A percentile compares a stretch with the other conserved stretches of the same genome.
Conservation (phyloP, 2,797 vertebrate genomes). For the Synaphobranchus kaupii region DNA sequence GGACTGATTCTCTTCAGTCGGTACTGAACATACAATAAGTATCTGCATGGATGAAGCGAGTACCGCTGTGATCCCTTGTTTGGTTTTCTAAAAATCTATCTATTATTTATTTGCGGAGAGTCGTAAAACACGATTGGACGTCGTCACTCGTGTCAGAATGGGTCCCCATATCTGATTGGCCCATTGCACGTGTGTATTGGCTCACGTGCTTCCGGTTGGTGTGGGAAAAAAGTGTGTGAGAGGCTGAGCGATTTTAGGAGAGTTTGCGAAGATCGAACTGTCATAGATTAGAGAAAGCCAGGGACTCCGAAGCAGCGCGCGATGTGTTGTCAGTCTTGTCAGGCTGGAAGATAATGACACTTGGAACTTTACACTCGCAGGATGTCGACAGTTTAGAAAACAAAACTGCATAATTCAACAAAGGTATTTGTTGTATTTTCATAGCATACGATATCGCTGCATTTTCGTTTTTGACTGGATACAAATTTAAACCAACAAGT, state of each 20-base stretch:
- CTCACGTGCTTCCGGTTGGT: constrained; percentile 90
- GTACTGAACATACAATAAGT: constrained; percentile 2
- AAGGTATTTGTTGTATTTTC: constrained; percentile 53
- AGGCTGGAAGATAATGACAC: constrained; percentile 71
- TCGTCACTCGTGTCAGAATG: constrained; percentile 69
- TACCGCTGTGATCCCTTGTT: constrained; percentile 34
- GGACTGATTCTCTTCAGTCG: constrained; percentile 18
- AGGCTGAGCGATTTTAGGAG: constrained; percentile 82
- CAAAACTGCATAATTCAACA: constrained; percentile 36
- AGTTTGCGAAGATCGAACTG: constrained; percentile 82
- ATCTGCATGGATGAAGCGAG: constrained; percentile 22
- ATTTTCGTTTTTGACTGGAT: constrained; percentile 62
- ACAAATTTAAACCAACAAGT: constrained; percentile 71
- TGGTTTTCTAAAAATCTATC: constrained; percentile 50
- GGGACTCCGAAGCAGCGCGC: constrained; percentile 54
- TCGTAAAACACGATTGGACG: constrained; percentile 75
- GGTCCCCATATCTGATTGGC: constrained; percentile 74
- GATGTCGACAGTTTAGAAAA: constrained; percentile 69
- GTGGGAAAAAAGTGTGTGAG: constrained; percentile 69
- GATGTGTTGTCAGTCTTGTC: constrained; percentile 61
- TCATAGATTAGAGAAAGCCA: constrained; percentile 76
- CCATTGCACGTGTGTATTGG: constrained; percentile 75
- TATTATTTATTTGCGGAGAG: constrained; percentile 70
- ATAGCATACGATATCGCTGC: constrained; percentile 20
- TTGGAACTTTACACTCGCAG: constrained; percentile 63